phyloP scores from a whole-genome alignment of 2,797 vertebrate species.

The Chiroxiphia lanceolata region DNA sequence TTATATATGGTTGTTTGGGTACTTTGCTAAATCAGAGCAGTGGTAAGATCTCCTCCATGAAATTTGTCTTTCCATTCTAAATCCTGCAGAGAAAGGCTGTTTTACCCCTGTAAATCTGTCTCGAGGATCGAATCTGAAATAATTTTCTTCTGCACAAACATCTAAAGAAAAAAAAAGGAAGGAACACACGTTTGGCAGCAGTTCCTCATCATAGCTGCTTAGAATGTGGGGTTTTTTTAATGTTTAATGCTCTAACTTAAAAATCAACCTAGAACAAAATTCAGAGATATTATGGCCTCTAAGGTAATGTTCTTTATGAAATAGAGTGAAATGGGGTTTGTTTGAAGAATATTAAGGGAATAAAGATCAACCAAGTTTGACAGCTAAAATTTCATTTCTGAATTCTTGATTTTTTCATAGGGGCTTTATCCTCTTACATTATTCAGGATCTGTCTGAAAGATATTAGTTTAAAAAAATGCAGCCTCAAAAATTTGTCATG shows the following conservation, averaged over 20 bases:
- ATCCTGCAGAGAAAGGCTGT: not conserved
- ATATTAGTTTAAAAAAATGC: conserved; percentile 81
- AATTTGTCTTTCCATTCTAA: not conserved
- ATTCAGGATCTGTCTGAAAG: conserved; percentile 79
- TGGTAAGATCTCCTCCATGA: not conserved
- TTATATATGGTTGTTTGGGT: not conserved
- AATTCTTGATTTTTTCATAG: conserved; percentile 69
- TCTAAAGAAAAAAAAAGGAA: not conserved
- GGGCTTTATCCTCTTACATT: conserved; percentile 79
- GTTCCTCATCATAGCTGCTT: conserved; percentile 2
- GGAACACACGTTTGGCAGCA: not conserved
- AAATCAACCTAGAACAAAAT: conserved; percentile 56
- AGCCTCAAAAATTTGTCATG: conserved; percentile 75
- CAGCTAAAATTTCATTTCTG: conserved; percentile 76
- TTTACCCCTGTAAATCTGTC: not conserved
- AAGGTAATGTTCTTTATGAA: conserved; percentile 69
- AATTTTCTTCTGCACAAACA: not conserved
- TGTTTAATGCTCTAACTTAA: conserved; percentile 49
- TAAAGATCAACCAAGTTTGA: conserved; percentile 75
- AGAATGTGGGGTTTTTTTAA: not conserved
- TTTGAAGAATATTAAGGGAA: conserved; percentile 75
- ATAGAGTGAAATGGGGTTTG: conserved; percentile 60
- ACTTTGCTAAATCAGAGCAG: not conserved
- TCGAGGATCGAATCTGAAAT: not conserved
- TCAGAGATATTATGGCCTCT: conserved; percentile 49